Evolutionary conservation across 2,888 invertebrate genomes (phyloP).

Genomic region (Oscheius myriophilus): DNA sequence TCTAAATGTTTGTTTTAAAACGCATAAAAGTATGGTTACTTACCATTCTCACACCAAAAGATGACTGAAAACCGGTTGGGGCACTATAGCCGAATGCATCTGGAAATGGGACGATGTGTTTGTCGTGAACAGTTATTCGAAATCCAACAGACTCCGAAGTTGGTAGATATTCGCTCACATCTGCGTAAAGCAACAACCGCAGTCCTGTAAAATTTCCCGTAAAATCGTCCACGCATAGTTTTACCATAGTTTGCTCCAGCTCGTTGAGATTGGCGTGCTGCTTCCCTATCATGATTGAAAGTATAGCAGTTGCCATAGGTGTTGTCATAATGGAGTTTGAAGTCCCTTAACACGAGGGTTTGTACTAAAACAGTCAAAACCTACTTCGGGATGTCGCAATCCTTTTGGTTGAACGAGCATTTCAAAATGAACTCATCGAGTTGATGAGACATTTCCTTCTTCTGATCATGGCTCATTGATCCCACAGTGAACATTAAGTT

Average conservation of each 20-base stretch:
- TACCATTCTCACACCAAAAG: slow-evolving; percentile 69
- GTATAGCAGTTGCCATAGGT: slow-evolving; percentile 70
- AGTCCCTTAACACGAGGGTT: slow-evolving; percentile 50
- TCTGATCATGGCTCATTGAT: slow-evolving; percentile 56
- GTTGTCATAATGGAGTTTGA: slow-evolving; percentile 67
- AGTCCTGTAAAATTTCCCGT: slow-evolving; percentile 47
- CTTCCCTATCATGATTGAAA: slow-evolving; percentile 67
- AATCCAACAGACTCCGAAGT: slow-evolving; percentile 70
- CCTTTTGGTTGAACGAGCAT: slow-evolving; percentile 70
- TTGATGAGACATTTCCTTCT: slow-evolving; percentile 62
- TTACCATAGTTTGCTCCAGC: slow-evolving; percentile 70
- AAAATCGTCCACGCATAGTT: not conserved
- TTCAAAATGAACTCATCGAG: slow-evolving; percentile 68
- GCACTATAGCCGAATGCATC: slow-evolving; percentile 70
- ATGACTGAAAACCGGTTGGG: slow-evolving; percentile 69
- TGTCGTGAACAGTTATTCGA: slow-evolving; percentile 69
- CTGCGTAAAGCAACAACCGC: slow-evolving; percentile 68
- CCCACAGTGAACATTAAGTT: slow-evolving; percentile 70
- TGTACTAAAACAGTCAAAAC: not conserved
- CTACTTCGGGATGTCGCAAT: slow-evolving; percentile 67
- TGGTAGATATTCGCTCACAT: slow-evolving; percentile 68
- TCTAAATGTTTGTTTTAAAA: slow-evolving; percentile 45
- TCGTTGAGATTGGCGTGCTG: slow-evolving; percentile 63
- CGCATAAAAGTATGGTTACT: not conserved
- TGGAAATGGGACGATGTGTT: slow-evolving; percentile 69